Percentiles rank a stretch among this genome's conserved stretches.
These are phyloP conservation scores for Rattus rattus DNA, from an alignment of 2,113 vertebrate species.

Conservation along the genomic window DNA sequence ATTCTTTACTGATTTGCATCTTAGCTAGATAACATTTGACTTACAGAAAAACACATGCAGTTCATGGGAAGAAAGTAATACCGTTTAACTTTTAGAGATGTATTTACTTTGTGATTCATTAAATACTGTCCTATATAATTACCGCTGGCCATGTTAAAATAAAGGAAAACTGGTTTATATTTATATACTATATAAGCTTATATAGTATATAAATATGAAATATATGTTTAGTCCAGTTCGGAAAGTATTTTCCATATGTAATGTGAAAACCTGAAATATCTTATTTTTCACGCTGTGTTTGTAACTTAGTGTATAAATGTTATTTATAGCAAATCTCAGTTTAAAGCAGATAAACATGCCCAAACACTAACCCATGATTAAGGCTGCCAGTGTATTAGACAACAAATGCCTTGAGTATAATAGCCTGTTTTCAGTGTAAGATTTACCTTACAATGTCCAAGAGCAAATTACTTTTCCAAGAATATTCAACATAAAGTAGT, in stretches of 20 bases:
- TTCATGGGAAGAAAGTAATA: not conserved
- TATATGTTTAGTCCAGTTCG: not conserved
- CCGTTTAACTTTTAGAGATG: not conserved
- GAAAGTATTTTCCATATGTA: constrained; percentile 51
- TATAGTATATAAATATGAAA: no score
- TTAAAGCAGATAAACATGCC: constrained; percentile 7
- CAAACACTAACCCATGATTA: not conserved
- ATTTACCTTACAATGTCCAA: constrained; percentile 51
- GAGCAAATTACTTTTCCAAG: not conserved
- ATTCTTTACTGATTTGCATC: not conserved
- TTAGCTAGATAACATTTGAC: not conserved
- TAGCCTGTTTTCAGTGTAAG: not conserved
- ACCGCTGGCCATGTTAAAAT: not conserved
- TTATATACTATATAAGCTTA: no score
- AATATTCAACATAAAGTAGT: constrained; percentile 34
- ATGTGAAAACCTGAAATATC: not conserved
- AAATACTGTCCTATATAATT: not conserved
- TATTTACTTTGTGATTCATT: not conserved
- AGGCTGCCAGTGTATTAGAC: not conserved
- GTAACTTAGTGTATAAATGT: constrained; percentile 26
- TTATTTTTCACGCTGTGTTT: constrained; percentile 12
- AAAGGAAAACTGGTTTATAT: not conserved
- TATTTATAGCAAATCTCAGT: constrained; percentile 9
- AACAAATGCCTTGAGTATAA: not conserved
- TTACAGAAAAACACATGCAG: not conserved